These are phyloP conservation scores for Herpailurus yagouaroundi DNA, from an alignment of 2,113 vertebrate species.

Conservation along the genomic window DNA sequence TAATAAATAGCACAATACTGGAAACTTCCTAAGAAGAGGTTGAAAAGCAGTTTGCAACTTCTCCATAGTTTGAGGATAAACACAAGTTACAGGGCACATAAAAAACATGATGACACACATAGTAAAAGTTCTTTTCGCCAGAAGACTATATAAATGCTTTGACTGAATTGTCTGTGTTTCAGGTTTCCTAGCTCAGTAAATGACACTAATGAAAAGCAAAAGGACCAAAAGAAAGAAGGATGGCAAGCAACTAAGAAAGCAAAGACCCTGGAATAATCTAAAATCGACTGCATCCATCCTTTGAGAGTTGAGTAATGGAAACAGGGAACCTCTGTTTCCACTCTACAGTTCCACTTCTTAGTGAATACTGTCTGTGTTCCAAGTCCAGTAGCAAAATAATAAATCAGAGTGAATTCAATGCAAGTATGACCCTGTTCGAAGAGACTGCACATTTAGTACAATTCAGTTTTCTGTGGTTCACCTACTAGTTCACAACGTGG, in stretches of 20 bases:
- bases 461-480: slow-evolving; percentile 62
- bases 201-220: slow-evolving; percentile 63
- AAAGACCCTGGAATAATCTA: slow-evolving; percentile 23
- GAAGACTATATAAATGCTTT: slow-evolving; percentile 59
- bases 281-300: slow-evolving; percentile 39
- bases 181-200: slow-evolving; percentile 29
- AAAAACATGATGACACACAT: slow-evolving; percentile 37
- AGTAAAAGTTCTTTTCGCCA: slow-evolving; percentile 42
- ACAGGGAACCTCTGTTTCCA: slow-evolving; percentile 74
- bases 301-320: slow-evolving; percentile 53
- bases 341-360: slow-evolving; percentile 43
- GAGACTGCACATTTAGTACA: slow-evolving; percentile 50
- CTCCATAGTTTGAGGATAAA: slow-evolving; percentile 38
- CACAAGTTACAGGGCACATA: slow-evolving; percentile 19
- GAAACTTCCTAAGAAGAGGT: neutral
- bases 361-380: slow-evolving; percentile 70
- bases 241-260: slow-evolving; percentile 4
- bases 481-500: slow-evolving; percentile 27
- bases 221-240: slow-evolving; percentile 42
- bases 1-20: neutral
- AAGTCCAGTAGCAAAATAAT: slow-evolving; percentile 69
- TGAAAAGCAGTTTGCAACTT: neutral
- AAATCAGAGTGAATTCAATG: slow-evolving; percentile 71
- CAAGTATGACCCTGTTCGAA: slow-evolving; percentile 44
- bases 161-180: slow-evolving; percentile 42